Conservation (phyloP, 64 coral and sea anemone species). For the Porites australiensis region DNA sequence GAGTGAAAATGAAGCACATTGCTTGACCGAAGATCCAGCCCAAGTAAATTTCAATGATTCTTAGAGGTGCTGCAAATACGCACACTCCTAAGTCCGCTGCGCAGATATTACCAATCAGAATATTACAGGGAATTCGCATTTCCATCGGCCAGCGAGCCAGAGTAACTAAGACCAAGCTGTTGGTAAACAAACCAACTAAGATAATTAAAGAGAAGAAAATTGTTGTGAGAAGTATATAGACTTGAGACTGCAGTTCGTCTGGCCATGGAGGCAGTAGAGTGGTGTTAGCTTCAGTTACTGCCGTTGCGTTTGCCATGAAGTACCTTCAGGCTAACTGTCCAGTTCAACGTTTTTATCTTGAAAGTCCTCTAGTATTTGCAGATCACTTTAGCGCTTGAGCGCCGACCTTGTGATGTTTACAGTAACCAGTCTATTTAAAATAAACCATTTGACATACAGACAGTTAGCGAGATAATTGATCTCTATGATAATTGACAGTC, state of each 20-base stretch:
- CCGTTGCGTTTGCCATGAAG: too few relatives aligned
- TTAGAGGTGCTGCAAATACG: conserved; percentile 53
- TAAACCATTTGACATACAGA: too few relatives aligned
- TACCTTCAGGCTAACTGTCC: too few relatives aligned
- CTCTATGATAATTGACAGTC: too few relatives aligned
- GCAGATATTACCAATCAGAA: conserved; percentile 81
- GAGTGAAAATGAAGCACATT: conserved; percentile 60
- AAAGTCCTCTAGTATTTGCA: too few relatives aligned
- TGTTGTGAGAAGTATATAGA: background rate
- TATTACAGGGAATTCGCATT: conserved; percentile 75
- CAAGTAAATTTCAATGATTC: conserved; percentile 50
- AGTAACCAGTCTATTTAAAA: too few relatives aligned
- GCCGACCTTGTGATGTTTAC: too few relatives aligned
- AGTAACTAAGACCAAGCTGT: conserved; percentile 64
- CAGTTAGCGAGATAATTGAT: too few relatives aligned
- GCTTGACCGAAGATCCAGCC: conserved; percentile 73
- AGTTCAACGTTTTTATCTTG: too few relatives aligned
- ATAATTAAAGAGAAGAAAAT: conserved; percentile 50
- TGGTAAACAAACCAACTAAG: conserved; percentile 41
- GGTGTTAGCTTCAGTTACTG: too few relatives aligned
- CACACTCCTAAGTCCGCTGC: conserved; percentile 77
- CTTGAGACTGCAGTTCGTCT: background rate
- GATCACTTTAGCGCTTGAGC: too few relatives aligned
- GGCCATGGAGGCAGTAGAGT: background rate
- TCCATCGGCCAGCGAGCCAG: conserved; percentile 52